phyloP scores from a whole-genome alignment of 2,797 vertebrate genomes.

The Danio kyathit region DNA sequence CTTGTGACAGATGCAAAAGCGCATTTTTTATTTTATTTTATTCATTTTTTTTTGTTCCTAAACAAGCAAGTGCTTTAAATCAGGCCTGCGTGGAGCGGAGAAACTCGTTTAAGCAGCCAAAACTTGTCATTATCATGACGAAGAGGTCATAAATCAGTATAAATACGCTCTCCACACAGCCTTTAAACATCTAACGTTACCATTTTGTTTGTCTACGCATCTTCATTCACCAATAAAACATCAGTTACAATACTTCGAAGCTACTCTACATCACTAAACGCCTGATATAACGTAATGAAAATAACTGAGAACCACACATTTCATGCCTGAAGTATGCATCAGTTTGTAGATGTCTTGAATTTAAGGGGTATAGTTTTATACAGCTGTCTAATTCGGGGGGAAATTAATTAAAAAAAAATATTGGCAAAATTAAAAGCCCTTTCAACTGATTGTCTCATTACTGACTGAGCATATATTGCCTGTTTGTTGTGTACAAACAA shows the following conservation, averaged over 20 bases:
- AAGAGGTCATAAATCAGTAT: slow-evolving; percentile 29
- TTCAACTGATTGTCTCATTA: slow-evolving; percentile 86
- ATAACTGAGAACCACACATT: slow-evolving; percentile 20
- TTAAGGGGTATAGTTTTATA: neutral
- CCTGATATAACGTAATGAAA: slow-evolving; percentile 25
- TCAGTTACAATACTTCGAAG: slow-evolving; percentile 31
- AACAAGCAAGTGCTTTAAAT: slow-evolving; percentile 43
- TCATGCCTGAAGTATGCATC: neutral
- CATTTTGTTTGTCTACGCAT: slow-evolving; percentile 10
- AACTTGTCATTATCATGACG: neutral
- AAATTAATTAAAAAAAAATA: neutral
- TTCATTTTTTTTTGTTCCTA: slow-evolving; percentile 2
- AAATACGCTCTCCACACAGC: slow-evolving; percentile 36
- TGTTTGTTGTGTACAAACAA: slow-evolving; percentile 43
- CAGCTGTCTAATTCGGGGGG: slow-evolving; percentile 4
- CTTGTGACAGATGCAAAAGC: slow-evolving; percentile 26
- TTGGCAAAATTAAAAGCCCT: slow-evolving; percentile 81
- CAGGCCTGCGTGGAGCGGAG: slow-evolving; percentile 9
- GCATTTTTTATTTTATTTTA: neutral
- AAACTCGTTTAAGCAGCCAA: slow-evolving; percentile 41
- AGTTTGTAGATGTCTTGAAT: neutral
- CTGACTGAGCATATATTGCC: slow-evolving; percentile 72
- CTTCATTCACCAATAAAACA: slow-evolving; percentile 26
- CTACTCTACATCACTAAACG: slow-evolving; percentile 36
- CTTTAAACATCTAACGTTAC: slow-evolving; percentile 16